Conservation (phyloP, 2,797 vertebrate species). For the Sebastes minor region DNA sequence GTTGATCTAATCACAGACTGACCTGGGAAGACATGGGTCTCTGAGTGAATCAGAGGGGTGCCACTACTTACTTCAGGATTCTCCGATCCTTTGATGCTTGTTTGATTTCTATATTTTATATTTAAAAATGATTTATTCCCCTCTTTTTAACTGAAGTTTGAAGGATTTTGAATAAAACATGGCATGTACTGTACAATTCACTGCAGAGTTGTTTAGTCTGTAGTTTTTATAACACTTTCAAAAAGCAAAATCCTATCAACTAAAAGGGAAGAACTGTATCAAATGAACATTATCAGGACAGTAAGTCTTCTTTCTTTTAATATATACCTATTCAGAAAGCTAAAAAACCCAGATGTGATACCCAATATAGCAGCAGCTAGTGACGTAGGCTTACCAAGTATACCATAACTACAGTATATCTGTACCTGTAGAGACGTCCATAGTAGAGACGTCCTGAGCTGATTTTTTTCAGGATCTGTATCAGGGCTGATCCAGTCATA, state of each 20-base stretch:
- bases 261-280: not conserved
- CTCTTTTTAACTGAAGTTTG: not conserved
- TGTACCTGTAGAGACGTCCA: not conserved
- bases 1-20: constrained; percentile 66
- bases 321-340: not conserved
- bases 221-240: not conserved
- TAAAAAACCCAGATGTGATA: not conserved
- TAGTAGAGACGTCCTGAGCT: not conserved
- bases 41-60: constrained; percentile 24
- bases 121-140: not conserved
- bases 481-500: not conserved
- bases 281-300: not conserved
- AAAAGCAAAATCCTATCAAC: not conserved
- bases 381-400: not conserved
- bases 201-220: not conserved
- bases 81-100: not conserved
- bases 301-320: not conserved
- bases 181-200: not conserved
- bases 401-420: not conserved
- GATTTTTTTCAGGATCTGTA: not conserved
- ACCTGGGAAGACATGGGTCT: constrained; percentile 36
- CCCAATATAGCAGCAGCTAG: not conserved
- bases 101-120: constrained; percentile 1
- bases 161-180: not conserved
- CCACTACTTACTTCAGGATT: not conserved